Evolutionary conservation across 2,113 vertebrate genomes (phyloP).

Genomic region (Myotis yumanensis): DNA sequence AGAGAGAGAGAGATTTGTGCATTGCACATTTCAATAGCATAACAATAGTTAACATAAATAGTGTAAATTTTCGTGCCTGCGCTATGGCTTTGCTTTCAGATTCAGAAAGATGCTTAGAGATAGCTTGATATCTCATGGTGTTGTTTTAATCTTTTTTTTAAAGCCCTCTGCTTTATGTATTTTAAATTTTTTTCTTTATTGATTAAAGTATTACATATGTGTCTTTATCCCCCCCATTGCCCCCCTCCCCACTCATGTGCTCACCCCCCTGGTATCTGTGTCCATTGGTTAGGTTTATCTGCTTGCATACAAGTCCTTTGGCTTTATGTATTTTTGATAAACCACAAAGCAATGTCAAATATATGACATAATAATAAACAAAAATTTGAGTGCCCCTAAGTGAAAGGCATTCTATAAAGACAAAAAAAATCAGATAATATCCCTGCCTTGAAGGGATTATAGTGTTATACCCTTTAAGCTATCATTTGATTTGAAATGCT

Average conservation of each 20-base stretch:
- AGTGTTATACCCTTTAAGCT: not conserved
- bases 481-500: slow-evolving; percentile 39
- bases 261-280: too few species aligned
- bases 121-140: not conserved
- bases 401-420: not conserved
- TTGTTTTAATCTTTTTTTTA: slow-evolving; percentile 3
- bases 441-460: not conserved
- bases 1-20: not conserved
- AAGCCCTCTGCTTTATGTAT: not conserved
- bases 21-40: not conserved
- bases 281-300: too few species aligned
- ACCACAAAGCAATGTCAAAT: not conserved
- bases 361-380: not conserved
- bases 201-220: too few species aligned
- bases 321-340: not conserved
- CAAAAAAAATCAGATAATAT: not conserved
- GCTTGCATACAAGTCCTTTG: not conserved
- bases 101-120: not conserved
- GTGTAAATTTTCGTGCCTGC: not conserved
- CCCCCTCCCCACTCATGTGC: too few species aligned
- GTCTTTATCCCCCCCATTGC: too few species aligned
- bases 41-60: not conserved
- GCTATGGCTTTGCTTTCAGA: not conserved
- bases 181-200: not conserved
- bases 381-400: not conserved